Evolutionary conservation across 2,113 vertebrate species (phyloP).

Genomic region (Dipodomys ordii): DNA sequence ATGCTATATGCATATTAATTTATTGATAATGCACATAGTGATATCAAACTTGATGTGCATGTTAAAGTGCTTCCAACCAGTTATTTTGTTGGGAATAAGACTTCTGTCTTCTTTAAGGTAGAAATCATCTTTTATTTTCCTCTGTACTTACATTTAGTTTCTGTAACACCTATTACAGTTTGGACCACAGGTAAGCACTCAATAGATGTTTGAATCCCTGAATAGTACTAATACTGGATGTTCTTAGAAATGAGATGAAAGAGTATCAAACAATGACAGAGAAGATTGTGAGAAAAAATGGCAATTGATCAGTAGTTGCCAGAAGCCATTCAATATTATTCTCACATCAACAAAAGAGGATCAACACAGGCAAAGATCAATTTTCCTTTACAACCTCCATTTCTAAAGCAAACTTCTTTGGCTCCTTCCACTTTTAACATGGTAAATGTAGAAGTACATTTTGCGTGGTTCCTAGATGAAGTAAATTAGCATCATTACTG

Average conservation of each 20-base stretch:
- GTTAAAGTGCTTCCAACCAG: not conserved
- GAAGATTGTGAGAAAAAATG: slow-evolving; percentile 65
- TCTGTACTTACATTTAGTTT: slow-evolving; percentile 44
- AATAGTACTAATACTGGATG: slow-evolving; percentile 56
- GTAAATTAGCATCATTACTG: slow-evolving; percentile 61
- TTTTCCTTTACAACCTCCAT: slow-evolving; percentile 65
- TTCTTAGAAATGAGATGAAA: slow-evolving; percentile 67
- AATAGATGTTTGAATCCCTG: slow-evolving; percentile 67
- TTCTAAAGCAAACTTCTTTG: slow-evolving; percentile 57
- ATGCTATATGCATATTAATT: not conserved
- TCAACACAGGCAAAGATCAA: slow-evolving; percentile 77
- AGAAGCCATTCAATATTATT: slow-evolving; percentile 68
- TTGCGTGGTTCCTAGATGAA: slow-evolving; percentile 32
- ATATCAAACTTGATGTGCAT: not conserved
- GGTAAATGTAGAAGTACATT: not conserved
- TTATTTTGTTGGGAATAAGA: not conserved
- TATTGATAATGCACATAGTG: not conserved
- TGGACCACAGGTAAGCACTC: slow-evolving; percentile 63
- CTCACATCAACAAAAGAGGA: slow-evolving; percentile 62
- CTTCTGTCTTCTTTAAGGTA: not conserved
- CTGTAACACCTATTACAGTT: not conserved
- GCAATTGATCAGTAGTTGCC: slow-evolving; percentile 76
- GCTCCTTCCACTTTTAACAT: not conserved
- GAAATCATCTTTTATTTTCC: not conserved
- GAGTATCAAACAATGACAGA: slow-evolving; percentile 71